Evolutionary conservation across 30 jellyfish, hydroid and myxozoan genomes (phyloP).

Genomic region (Mastigias papua): DNA sequence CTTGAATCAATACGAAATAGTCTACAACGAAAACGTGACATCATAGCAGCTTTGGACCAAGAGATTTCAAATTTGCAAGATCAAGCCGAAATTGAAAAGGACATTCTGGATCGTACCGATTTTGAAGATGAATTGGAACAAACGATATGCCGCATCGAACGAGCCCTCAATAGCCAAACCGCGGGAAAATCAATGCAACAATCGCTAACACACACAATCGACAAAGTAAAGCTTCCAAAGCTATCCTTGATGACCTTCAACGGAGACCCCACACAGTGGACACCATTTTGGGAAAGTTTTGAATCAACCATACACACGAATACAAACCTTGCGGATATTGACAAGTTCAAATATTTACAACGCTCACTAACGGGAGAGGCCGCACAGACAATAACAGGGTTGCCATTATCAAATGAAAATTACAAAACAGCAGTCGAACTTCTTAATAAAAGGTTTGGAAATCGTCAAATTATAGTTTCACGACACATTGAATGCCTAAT

Average conservation of each 20-base stretch:
- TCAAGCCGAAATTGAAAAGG: not conserved
- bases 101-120: not conserved
- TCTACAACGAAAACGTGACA: not conserved
- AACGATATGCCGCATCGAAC: not conserved
- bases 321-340: not conserved
- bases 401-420: constrained; percentile 8
- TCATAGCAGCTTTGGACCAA: not conserved
- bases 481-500: constrained; percentile 6
- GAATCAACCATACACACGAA: constrained; percentile 9
- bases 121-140: not conserved
- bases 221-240: not conserved
- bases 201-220: not conserved
- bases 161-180: not conserved
- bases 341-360: constrained; percentile 3
- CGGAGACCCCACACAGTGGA: constrained; percentile 30
- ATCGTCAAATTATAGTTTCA: not conserved
- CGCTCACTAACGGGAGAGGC: not conserved
- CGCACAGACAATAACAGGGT: constrained; percentile 3
- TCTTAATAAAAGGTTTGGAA: constrained; percentile 9
- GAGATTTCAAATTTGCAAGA: not conserved
- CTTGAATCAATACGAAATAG: not conserved
- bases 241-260: not conserved
- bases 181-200: not conserved
- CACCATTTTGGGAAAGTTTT: constrained; percentile 38
- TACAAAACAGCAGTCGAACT: constrained; percentile 3